A percentile compares a stretch with the other conserved stretches of the same genome.
Evolutionary conservation across 2,888 invertebrate genomes (phyloP).

Genomic region (Ichneumoninae sp.): DNA sequence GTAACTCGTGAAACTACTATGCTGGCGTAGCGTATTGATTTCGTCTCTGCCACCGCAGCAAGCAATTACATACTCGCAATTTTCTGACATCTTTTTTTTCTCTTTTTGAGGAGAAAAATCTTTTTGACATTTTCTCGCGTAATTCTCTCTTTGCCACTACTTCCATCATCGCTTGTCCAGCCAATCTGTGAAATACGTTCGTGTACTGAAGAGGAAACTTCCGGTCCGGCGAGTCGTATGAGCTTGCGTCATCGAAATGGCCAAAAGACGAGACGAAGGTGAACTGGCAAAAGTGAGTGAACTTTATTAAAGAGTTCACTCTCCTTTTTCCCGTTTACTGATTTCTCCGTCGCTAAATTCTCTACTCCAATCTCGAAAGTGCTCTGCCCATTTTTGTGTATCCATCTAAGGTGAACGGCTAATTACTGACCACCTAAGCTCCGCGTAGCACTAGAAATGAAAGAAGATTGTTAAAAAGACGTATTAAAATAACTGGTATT

Average conservation of each 20-base stretch:
- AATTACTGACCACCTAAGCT: too few relatives aligned
- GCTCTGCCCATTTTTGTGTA: too few relatives aligned
- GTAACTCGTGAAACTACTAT: conserved; percentile 24
- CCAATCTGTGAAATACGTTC: background rate
- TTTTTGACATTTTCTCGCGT: background rate
- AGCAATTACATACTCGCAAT: conserved; percentile 41
- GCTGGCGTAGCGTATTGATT: conserved; percentile 66
- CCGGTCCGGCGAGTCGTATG: background rate
- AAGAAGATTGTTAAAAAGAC: too few relatives aligned
- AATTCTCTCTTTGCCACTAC: too few relatives aligned
- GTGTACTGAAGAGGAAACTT: background rate
- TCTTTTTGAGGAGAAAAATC: too few relatives aligned
- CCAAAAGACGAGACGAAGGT: background rate
- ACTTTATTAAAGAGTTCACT: too few relatives aligned
- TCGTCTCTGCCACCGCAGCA: conserved; percentile 64
- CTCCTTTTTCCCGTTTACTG: too few relatives aligned
- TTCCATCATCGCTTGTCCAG: background rate
- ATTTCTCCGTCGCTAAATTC: too few relatives aligned
- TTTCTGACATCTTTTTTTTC: background rate
- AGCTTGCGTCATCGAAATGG: background rate
- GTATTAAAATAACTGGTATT: too few relatives aligned
- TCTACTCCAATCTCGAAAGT: too few relatives aligned
- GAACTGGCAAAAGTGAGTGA: conserved; percentile 68
- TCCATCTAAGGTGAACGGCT: too few relatives aligned
- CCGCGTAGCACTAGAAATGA: too few relatives aligned